Evolutionary conservation across 2,113 vertebrate species (phyloP), one percentile per base, ranked within the genome.

Genomic region (Promerops cafer): DNA sequence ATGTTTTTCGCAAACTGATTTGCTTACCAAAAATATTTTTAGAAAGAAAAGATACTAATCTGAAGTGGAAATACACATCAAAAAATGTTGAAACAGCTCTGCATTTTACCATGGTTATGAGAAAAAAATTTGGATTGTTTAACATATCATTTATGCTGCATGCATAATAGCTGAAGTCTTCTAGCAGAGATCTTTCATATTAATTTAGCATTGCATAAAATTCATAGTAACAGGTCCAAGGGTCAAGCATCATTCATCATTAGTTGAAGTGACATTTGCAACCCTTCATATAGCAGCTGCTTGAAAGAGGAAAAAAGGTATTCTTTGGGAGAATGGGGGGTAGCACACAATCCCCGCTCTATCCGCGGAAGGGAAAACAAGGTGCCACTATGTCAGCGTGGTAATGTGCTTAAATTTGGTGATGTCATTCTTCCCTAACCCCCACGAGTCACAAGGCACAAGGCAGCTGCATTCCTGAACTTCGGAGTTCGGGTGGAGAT

Each of bases 161-260:
- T 96, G 96, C 93, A 96, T 97, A 98, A 97, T 97, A 96, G 96
- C 94, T 90, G 78, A 89, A 97, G 93, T 96, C 96, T 95, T 98
- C 97, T 96, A 97, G 95, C 95, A 90, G 87, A 95, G 96, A 97
- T 97, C 97, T 98, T 98, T 98, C 98, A 96, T 98, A 98, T 98
- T 98, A 98, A 98, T 98, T 98, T 98, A 98, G 97, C 97, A 97
- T 97, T 98, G 97, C 98, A 97, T 96, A 98, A 98, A 98, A 98
- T 98, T 98, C 98, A 95, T 98, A 98, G 97, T 97, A 98, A 97
- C 97, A 96, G 97, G 95, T 98, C 97, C 96, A 90, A 98, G 97
- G 99, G 99, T 99, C 99, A 99, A 99, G 98, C 97, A 98, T 98
- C 99, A 99, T 99, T 99, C 99, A 99, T 99, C 99, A 99, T 98